phyloP scores from a whole-genome alignment of 2,797 vertebrate genomes.

The Poecilia picta region DNA sequence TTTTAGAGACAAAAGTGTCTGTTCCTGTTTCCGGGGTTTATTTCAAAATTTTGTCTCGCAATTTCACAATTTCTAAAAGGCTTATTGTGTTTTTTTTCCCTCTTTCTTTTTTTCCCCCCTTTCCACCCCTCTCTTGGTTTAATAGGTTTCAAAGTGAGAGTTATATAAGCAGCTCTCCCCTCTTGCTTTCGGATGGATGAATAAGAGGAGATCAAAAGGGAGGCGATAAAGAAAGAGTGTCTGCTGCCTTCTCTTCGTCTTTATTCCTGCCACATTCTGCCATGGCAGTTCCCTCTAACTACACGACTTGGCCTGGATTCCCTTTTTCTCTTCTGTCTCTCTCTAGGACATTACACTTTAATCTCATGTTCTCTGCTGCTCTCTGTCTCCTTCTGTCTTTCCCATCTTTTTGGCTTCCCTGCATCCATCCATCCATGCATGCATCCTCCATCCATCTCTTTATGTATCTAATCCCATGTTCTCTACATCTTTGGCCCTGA shows the following conservation, averaged over 20 bases:
- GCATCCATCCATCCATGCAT: conserved; percentile 36
- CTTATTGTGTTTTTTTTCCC: conserved; percentile 32
- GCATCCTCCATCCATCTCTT: conserved; percentile 49
- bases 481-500: conserved; percentile 54
- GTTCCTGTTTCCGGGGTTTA: conserved; percentile 19
- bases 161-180: conserved; percentile 68
- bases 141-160: conserved; percentile 59
- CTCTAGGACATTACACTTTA: conserved; percentile 76
- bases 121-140: conserved; percentile 22
- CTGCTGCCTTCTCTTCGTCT: conserved; percentile 69
- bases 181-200: conserved; percentile 60
- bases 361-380: conserved; percentile 68
- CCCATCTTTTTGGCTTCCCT: not conserved
- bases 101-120: not conserved
- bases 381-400: conserved; percentile 29
- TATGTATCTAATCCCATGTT: conserved; percentile 71
- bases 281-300: conserved; percentile 66
- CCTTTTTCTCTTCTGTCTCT: conserved; percentile 60
- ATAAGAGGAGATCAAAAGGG: conserved; percentile 74
- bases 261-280: conserved; percentile 73
- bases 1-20: conserved; percentile 27
- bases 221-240: conserved; percentile 64
- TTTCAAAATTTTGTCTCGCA: conserved; percentile 26
- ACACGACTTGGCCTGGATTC: conserved; percentile 68
- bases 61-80: conserved; percentile 38